These are phyloP conservation scores for Acropora tenuis DNA, from an alignment of 64 coral and sea anemone species.

Conservation along the genomic window DNA sequence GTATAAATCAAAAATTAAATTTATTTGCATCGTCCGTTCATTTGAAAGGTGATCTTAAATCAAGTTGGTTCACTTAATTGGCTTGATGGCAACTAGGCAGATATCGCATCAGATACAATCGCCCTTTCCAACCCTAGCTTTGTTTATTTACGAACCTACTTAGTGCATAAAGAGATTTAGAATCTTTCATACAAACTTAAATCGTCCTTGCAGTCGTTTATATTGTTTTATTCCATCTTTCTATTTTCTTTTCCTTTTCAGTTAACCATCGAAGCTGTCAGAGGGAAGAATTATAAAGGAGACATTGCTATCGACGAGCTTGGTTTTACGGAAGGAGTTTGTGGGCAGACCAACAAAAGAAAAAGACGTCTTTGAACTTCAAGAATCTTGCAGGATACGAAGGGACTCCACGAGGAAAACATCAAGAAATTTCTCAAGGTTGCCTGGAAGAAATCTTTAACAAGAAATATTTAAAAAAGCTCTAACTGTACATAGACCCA, in stretches of 20 bases:
- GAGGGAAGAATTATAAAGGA: constrained; percentile 25
- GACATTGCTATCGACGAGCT: constrained; percentile 60
- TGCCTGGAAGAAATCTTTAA: too few species aligned
- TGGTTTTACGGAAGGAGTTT: constrained; percentile 5
- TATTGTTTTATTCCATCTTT: background rate
- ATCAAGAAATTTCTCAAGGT: too few species aligned
- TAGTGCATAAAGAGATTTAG: too few species aligned
- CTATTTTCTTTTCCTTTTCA: background rate
- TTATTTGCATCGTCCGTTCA: too few species aligned
- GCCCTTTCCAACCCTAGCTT: too few species aligned
- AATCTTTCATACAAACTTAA: too few species aligned
- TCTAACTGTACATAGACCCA: background rate
- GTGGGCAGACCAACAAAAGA: constrained; percentile 2
- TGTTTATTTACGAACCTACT: too few species aligned
- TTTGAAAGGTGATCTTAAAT: background rate
- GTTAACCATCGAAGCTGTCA: constrained; percentile 47
- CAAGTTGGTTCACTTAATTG: too few species aligned
- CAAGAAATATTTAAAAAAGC: background rate
- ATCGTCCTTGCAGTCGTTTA: too few species aligned
- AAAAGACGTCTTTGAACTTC: background rate
- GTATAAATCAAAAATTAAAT: background rate
- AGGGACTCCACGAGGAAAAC: too few species aligned
- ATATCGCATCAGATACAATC: too few species aligned
- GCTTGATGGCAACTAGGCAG: too few species aligned
- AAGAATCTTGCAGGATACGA: background rate